phyloP scores from a whole-genome alignment of 2,888 invertebrate species.

The Callosobruchus maculatus region DNA sequence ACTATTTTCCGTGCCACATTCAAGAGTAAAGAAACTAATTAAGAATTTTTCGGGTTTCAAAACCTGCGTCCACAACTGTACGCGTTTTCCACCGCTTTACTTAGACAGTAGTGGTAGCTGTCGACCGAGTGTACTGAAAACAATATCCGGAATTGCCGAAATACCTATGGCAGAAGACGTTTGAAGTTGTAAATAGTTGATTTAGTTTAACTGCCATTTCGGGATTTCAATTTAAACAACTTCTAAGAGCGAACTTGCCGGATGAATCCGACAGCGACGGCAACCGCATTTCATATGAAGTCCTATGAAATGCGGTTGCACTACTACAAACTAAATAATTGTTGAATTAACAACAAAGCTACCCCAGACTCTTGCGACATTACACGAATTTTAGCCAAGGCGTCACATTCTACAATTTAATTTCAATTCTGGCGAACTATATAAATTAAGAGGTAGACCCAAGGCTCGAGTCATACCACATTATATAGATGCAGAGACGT shows the following conservation, averaged over 20 bases:
- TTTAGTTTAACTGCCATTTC: slow-evolving; percentile 9
- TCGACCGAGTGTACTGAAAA: background rate
- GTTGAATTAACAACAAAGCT: slow-evolving; percentile 5
- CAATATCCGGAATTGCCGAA: background rate
- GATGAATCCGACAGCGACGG: slow-evolving; percentile 6
- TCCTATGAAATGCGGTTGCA: slow-evolving; percentile 3
- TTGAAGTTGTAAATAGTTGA: slow-evolving; percentile 12
- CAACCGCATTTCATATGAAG: slow-evolving; percentile 11
- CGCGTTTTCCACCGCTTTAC: background rate
- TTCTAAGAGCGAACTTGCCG: slow-evolving; percentile 6
- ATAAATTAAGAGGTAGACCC: too few relatives aligned
- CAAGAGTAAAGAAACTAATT: too few relatives aligned
- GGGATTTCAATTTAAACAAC: slow-evolving; percentile 10
- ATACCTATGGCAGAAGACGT: slow-evolving; percentile 2
- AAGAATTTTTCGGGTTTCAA: background rate
- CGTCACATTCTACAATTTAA: background rate
- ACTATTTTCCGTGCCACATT: too few relatives aligned
- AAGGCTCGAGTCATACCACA: too few relatives aligned
- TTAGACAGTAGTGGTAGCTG: background rate
- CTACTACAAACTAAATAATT: slow-evolving; percentile 9
- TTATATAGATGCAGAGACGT: too few relatives aligned
- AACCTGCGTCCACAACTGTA: background rate
- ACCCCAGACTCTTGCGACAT: background rate
- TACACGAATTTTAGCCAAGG: background rate
- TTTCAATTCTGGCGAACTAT: background rate